Conservation (phyloP, 1,140 invertebrate species). For the Bradynema listronoti region DNA sequence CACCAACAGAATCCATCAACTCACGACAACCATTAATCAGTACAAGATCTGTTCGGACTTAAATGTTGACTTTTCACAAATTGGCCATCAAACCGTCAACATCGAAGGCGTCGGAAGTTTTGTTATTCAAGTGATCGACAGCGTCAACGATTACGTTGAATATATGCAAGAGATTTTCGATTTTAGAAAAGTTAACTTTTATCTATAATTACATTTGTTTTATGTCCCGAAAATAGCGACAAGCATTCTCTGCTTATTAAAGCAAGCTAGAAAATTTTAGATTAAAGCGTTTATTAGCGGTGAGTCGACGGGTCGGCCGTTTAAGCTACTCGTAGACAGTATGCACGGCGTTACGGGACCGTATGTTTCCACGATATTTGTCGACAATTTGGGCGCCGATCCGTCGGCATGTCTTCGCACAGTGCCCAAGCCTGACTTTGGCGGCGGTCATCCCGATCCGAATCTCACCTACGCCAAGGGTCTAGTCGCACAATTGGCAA, state of each 20-base stretch:
- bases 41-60: slow-evolving; percentile 75
- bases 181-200: slow-evolving; percentile 63
- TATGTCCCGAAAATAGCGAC: too few relatives aligned
- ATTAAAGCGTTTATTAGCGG: slow-evolving; percentile 72
- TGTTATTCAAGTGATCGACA: slow-evolving; percentile 79
- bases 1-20: slow-evolving; percentile 79
- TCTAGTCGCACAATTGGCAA: slow-evolving; percentile 68
- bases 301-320: slow-evolving; percentile 63
- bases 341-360: slow-evolving; percentile 96
- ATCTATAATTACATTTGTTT: too few relatives aligned
- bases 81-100: slow-evolving; percentile 65
- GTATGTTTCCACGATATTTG: slow-evolving; percentile 81
- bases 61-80: slow-evolving; percentile 69
- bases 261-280: slow-evolving; percentile 60
- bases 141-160: slow-evolving; percentile 78
- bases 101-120: slow-evolving; percentile 69
- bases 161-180: slow-evolving; percentile 97
- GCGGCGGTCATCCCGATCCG: slow-evolving; percentile 89
- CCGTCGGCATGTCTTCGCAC: slow-evolving; percentile 36
- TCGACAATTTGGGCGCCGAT: slow-evolving; percentile 72
- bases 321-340: slow-evolving; percentile 81
- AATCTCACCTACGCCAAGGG: slow-evolving; percentile 90
- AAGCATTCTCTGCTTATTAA: too few relatives aligned
- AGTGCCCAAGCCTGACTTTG: slow-evolving; percentile 73
- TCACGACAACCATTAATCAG: slow-evolving; percentile 71